Evolutionary conservation across 2,888 invertebrate species (phyloP).

Genomic region (Standfussiana lucernea): DNA sequence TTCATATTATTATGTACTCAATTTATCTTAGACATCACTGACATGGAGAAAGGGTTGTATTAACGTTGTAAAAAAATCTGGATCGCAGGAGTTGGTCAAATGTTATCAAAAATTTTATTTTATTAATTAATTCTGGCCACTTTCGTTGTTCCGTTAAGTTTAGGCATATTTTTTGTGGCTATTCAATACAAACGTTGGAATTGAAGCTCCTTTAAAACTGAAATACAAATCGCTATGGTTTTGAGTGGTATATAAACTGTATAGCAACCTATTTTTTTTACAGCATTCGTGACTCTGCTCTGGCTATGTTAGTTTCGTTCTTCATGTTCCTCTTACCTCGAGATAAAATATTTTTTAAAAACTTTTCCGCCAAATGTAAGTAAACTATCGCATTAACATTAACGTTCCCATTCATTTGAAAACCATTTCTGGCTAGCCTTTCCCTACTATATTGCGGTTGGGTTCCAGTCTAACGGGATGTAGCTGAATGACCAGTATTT

Average conservation of each 20-base stretch:
- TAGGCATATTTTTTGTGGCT: not conserved
- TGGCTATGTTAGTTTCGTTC: slow-evolving; percentile 74
- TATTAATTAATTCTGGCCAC: no score
- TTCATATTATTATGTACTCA: no score
- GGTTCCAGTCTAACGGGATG: not conserved
- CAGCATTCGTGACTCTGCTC: slow-evolving; percentile 81
- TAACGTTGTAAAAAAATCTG: no score
- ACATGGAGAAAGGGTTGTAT: no score
- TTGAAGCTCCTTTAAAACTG: not conserved
- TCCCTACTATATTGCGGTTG: not conserved
- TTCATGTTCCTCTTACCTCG: slow-evolving; percentile 80
- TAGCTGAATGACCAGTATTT: not conserved
- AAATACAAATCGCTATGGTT: not conserved
- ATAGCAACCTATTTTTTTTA: slow-evolving; percentile 55
- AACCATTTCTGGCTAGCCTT: not conserved
- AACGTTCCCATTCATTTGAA: not conserved
- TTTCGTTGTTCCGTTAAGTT: no score
- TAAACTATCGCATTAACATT: not conserved
- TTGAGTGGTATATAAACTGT: not conserved
- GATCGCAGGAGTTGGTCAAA: no score
- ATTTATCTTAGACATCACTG: no score
- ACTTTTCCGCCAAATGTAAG: slow-evolving; percentile 78
- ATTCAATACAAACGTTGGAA: not conserved
- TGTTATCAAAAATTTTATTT: no score
- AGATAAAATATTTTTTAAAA: slow-evolving; percentile 69